These are phyloP conservation scores for Lepus americanus DNA, from an alignment of 2,113 vertebrate genomes.

Conservation along the genomic window DNA sequence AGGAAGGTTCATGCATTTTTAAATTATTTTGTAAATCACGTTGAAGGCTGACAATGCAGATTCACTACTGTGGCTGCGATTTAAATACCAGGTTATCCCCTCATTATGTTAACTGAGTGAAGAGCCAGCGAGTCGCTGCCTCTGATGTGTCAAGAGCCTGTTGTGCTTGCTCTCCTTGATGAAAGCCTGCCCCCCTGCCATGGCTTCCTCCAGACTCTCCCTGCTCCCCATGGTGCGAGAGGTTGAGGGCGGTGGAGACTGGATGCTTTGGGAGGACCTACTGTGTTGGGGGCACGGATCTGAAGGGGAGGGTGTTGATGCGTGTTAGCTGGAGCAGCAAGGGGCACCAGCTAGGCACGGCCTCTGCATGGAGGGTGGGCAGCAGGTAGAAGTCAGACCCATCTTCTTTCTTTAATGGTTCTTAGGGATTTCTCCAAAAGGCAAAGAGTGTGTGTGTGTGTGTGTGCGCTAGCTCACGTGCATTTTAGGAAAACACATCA, in stretches of 20 bases:
- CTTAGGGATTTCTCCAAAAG: not conserved
- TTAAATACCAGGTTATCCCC: conserved; percentile 75
- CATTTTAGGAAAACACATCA: not conserved
- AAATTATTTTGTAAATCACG: conserved; percentile 88
- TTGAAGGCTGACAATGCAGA: conserved; percentile 86
- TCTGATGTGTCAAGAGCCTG: conserved; percentile 59
- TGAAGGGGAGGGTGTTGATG: not conserved
- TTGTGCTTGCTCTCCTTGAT: not conserved
- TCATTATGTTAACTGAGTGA: conserved; percentile 51
- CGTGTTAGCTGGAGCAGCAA: conserved; percentile 20
- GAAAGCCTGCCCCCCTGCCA: not conserved
- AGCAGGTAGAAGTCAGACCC: not conserved
- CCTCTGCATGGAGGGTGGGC: not conserved
- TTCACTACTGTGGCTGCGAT: conserved; percentile 81
- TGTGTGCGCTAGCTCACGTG: not conserved
- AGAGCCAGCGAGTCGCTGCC: conserved; percentile 46
- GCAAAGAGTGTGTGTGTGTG: not conserved
- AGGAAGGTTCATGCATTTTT: conserved; percentile 87
- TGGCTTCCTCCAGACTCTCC: rapidly evolving
- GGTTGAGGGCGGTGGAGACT: not conserved
- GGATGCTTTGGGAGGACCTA: not conserved
- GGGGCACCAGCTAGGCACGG: not conserved
- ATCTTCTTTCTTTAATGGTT: not conserved
- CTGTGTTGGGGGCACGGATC: conserved; percentile 18
- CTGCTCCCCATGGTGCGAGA: not conserved